A percentile compares a stretch with the other conserved stretches of the same genome.
Evolutionary conservation across 1,140 invertebrate species (phyloP).

Genomic region (Hyles euphorbiae): DNA sequence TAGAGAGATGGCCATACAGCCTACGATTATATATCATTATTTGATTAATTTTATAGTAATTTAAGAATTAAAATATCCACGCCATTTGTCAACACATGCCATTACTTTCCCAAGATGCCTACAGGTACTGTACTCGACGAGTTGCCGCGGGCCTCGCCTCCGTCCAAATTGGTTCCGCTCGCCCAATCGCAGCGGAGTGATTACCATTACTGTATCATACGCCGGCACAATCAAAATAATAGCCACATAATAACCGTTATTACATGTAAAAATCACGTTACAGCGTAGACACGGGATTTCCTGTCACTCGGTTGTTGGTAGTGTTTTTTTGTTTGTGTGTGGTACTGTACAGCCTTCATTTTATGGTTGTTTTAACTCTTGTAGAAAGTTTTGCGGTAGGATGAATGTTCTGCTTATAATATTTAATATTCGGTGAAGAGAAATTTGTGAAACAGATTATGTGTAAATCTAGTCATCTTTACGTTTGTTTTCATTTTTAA

Average conservation of each 20-base stretch:
- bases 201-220: slow-evolving; percentile 7
- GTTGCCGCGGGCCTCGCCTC: neutral
- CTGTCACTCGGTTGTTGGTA: slow-evolving; percentile 1
- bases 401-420: too few species aligned
- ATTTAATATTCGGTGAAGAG: too few species aligned
- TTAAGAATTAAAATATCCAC: too few species aligned
- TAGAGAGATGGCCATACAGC: too few species aligned
- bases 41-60: too few species aligned
- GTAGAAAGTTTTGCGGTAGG: too few species aligned
- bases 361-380: too few species aligned
- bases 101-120: neutral
- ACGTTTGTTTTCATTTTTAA: too few species aligned
- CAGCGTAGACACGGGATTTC: slow-evolving; percentile 11
- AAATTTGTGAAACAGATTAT: too few species aligned
- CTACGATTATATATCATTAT: too few species aligned
- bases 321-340: neutral
- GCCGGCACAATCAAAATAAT: slow-evolving; percentile 16
- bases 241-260: slow-evolving; percentile 19
- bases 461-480: too few species aligned
- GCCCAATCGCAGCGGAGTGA: slow-evolving; percentile 22
- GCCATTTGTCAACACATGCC: too few species aligned
- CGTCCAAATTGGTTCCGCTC: slow-evolving; percentile 23
- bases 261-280: slow-evolving; percentile 15
- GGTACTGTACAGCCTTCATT: neutral
- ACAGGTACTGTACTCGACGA: neutral